Conservation (phyloP, 2,113 vertebrate species). For the Diadophis punctatus region DNA sequence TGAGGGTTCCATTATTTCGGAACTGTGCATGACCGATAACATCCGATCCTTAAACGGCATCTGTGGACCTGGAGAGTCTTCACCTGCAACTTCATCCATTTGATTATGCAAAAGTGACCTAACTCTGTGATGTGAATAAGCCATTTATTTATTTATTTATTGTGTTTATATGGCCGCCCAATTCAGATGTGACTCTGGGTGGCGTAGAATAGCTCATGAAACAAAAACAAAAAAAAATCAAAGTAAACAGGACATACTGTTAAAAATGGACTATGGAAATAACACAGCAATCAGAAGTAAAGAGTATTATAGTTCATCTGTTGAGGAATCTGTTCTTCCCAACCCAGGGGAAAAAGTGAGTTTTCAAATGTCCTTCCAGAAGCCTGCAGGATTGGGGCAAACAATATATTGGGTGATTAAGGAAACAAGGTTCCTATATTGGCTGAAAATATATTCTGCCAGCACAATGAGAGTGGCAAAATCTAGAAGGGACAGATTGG, state of each 20-base stretch:
- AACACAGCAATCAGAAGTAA: neutral
- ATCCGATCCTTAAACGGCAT: slow-evolving; percentile 66
- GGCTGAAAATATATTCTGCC: neutral
- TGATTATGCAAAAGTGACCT: neutral
- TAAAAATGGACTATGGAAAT: neutral
- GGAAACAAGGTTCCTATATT: neutral
- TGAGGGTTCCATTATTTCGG: slow-evolving; percentile 70
- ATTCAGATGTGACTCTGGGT: neutral
- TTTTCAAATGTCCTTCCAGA: neutral
- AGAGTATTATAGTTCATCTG: neutral
- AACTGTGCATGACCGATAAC: slow-evolving; percentile 54
- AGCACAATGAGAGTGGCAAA: neutral
- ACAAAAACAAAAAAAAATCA: neutral
- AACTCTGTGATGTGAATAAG: neutral
- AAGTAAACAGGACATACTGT: neutral
- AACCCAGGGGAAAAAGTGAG: neutral
- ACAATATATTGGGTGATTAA: neutral
- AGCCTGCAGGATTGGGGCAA: neutral
- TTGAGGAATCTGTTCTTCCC: neutral
- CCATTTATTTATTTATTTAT: neutral
- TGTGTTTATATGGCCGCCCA: neutral
- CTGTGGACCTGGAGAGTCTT: slow-evolving; percentile 56
- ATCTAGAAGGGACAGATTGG: neutral
- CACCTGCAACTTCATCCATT: slow-evolving; percentile 60
- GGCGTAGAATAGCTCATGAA: neutral